Percentiles rank a stretch among this genome's conserved stretches.
phyloP scores from a whole-genome alignment of 2,888 invertebrate species.

The Stegana nigrithorax region DNA sequence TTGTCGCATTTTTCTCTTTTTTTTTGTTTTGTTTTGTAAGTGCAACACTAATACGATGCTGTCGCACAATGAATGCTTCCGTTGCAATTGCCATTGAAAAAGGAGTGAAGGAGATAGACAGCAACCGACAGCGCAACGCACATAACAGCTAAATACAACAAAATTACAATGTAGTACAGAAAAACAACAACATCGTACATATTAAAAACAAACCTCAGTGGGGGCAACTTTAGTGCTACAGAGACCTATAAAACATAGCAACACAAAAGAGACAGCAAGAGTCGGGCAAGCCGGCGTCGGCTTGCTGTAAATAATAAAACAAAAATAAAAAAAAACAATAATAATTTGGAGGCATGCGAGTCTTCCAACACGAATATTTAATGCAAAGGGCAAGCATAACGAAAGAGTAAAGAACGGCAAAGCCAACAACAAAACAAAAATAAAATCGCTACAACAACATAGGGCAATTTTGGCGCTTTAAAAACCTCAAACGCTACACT shows the following conservation, averaged over 20 bases:
- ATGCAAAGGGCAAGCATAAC: not conserved
- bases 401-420: not conserved
- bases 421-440: conserved; percentile 14
- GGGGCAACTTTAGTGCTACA: conserved; percentile 7
- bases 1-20: too few species aligned
- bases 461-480: conserved; percentile 9
- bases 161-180: conserved; percentile 22
- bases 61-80: conserved; percentile 21
- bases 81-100: conserved; percentile 18
- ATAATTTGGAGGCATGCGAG: not conserved
- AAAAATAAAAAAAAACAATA: conserved; percentile 32
- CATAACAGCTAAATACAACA: conserved; percentile 28
- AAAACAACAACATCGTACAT: not conserved
- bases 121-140: conserved; percentile 3
- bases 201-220: conserved; percentile 4
- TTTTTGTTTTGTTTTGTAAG: too few species aligned
- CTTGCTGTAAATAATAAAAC: conserved; percentile 4
- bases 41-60: too few species aligned
- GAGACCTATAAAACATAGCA: not conserved
- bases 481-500: conserved; percentile 24
- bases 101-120: conserved; percentile 2
- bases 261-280: not conserved
- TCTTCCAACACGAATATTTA: not conserved
- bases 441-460: conserved; percentile 27
- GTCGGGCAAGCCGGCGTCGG: not conserved